These are phyloP conservation scores for Eristalis arbustorum DNA, from an alignment of 2,888 invertebrate species.

Conservation along the genomic window DNA sequence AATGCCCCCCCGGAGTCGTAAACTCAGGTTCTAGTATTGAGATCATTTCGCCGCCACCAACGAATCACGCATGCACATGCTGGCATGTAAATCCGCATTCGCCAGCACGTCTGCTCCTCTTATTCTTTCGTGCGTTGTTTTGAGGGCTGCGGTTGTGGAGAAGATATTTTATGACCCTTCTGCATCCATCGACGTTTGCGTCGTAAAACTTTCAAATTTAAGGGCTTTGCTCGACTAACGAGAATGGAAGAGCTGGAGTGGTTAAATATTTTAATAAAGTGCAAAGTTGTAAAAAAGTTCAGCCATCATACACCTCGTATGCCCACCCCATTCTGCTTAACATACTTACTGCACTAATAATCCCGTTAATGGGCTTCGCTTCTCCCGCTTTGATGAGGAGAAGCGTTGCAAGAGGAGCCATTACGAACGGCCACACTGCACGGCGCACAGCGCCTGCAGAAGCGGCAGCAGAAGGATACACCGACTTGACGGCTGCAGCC, in stretches of 20 bases:
- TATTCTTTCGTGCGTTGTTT: not conserved
- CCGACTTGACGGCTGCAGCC: conserved; percentile 40
- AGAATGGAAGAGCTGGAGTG: conserved; percentile 32
- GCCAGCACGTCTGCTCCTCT: not conserved
- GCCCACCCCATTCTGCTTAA: conserved; percentile 22
- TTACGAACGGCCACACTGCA: conserved; percentile 44
- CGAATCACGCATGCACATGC: not conserved
- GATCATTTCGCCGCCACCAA: not conserved
- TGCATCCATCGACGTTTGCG: conserved; percentile 5
- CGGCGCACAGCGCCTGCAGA: conserved; percentile 17
- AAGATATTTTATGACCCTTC: conserved; percentile 26
- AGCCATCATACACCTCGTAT: conserved; percentile 33
- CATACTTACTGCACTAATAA: conserved; percentile 68
- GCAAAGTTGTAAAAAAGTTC: conserved; percentile 62
- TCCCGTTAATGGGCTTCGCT: conserved; percentile 62
- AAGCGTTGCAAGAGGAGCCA: conserved; percentile 50
- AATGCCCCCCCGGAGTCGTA: not conserved
- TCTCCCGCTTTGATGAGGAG: conserved; percentile 49
- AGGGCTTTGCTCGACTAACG: conserved; percentile 47
- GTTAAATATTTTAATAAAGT: conserved; percentile 69
- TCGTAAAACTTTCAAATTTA: conserved; percentile 57
- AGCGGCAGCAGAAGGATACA: conserved; percentile 41
- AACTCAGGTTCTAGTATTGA: not conserved
- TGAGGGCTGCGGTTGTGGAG: not conserved
- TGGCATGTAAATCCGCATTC: not conserved